Evolutionary conservation across 2,113 vertebrate genomes (phyloP).

Genomic region (Capreolus pygargus): DNA sequence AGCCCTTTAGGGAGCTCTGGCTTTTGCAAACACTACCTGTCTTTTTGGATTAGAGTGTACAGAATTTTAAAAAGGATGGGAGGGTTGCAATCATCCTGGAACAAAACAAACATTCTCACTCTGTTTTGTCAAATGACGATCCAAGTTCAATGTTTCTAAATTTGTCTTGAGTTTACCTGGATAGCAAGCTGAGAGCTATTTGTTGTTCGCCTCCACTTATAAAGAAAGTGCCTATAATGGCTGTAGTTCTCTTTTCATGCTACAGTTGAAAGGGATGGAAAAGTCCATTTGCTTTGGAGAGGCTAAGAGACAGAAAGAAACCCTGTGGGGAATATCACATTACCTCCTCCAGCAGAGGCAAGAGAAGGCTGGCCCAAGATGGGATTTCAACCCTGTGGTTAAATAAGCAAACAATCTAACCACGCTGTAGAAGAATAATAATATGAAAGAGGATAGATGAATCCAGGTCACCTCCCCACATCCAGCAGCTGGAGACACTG

Average conservation of each 20-base stretch:
- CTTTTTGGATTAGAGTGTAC: background rate
- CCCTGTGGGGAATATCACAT: slow-evolving; percentile 54
- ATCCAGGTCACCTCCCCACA: slow-evolving; percentile 28
- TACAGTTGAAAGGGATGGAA: slow-evolving; percentile 41
- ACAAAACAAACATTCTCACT: background rate
- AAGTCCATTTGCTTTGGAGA: slow-evolving; percentile 52
- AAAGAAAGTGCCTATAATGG: background rate
- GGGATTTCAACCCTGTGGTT: slow-evolving; percentile 55
- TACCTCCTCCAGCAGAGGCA: slow-evolving; percentile 46
- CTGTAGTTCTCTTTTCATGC: background rate
- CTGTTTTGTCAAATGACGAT: background rate
- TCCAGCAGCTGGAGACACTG: background rate
- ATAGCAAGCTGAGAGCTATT: background rate
- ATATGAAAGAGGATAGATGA: background rate
- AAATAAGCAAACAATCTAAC: slow-evolving; percentile 49
- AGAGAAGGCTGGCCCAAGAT: background rate
- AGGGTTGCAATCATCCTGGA: background rate
- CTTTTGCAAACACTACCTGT: slow-evolving; percentile 45
- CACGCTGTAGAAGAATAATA: background rate
- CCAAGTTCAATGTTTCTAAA: background rate
- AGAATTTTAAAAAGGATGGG: slow-evolving; percentile 2
- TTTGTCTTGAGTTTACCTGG: slow-evolving; percentile 1
- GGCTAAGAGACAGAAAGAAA: slow-evolving; percentile 8
- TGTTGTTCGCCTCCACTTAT: background rate
- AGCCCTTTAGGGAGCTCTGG: slow-evolving; percentile 72